Conservation (phyloP, 2,113 vertebrate genomes). For the Mus pahari region DNA sequence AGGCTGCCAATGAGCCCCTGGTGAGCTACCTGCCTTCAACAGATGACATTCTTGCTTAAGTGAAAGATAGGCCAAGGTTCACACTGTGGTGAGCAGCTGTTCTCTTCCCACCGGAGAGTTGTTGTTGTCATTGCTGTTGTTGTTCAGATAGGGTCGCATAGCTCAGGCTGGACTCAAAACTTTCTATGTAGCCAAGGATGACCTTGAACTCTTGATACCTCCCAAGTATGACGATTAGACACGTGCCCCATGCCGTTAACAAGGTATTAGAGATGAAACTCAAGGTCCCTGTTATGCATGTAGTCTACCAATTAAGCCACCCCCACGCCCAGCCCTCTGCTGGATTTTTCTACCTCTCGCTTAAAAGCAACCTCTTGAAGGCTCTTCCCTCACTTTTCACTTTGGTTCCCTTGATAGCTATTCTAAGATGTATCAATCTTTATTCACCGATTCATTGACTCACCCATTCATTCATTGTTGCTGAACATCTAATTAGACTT, state of each 20-base stretch:
- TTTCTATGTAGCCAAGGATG: background rate
- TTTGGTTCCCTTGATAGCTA: background rate
- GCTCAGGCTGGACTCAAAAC: background rate
- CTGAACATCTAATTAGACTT: background rate
- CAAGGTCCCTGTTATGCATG: background rate
- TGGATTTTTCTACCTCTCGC: background rate
- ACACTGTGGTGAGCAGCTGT: background rate
- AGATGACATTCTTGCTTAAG: background rate
- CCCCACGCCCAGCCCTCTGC: background rate
- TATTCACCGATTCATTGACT: background rate
- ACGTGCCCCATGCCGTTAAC: background rate
- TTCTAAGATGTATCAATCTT: background rate
- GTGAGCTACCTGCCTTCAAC: background rate
- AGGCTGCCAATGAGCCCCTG: background rate
- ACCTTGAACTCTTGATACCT: background rate
- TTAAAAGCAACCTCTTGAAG: background rate
- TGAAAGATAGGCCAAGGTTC: background rate
- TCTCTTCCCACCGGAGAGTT: background rate
- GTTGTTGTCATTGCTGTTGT: background rate
- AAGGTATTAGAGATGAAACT: background rate
- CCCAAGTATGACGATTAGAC: background rate
- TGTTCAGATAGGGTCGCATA: background rate
- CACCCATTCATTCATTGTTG: background rate
- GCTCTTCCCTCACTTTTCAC: background rate
- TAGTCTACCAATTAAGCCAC: background rate